Percentiles rank a stretch among this genome's conserved stretches.
Conservation (phyloP, 2,888 invertebrate species). For the Syrista parreyssii region DNA sequence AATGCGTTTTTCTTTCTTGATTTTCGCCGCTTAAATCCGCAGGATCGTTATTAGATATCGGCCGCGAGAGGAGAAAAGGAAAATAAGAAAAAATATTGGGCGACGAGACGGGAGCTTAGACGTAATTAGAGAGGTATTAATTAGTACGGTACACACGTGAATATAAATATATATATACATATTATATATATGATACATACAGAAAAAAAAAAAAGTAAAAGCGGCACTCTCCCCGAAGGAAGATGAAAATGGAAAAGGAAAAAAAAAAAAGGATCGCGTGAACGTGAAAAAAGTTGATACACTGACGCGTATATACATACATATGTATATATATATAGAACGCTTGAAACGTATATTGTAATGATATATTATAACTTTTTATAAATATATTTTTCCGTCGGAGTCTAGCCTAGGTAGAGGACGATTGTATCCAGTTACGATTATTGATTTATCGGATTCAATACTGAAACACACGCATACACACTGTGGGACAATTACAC, state of each 20-base stretch:
- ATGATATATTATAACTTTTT: conserved; percentile 63
- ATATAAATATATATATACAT: conserved; percentile 32
- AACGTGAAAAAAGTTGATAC: background rate
- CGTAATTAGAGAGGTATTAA: conserved; percentile 47
- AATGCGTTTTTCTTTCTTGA: background rate
- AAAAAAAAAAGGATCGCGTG: background rate
- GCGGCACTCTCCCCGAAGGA: background rate
- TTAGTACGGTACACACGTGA: conserved; percentile 34
- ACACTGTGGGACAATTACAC: background rate
- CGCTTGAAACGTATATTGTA: conserved; percentile 62
- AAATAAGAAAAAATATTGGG: conserved; percentile 14
- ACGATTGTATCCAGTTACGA: conserved; percentile 17
- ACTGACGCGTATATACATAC: background rate
- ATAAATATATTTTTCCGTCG: conserved; percentile 67
- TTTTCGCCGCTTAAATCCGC: background rate
- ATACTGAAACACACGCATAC: background rate
- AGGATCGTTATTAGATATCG: background rate
- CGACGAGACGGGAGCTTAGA: conserved; percentile 48
- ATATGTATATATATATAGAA: conserved; percentile 53
- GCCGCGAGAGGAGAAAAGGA: conserved; percentile 10
- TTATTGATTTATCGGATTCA: conserved; percentile 11
- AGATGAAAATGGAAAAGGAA: background rate
- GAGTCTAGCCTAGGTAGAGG: conserved; percentile 65
- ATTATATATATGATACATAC: conserved; percentile 17
- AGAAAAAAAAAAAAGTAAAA: background rate